These are phyloP conservation scores for Fratercula arctica DNA, from an alignment of 2,797 vertebrate genomes.

Conservation along the genomic window DNA sequence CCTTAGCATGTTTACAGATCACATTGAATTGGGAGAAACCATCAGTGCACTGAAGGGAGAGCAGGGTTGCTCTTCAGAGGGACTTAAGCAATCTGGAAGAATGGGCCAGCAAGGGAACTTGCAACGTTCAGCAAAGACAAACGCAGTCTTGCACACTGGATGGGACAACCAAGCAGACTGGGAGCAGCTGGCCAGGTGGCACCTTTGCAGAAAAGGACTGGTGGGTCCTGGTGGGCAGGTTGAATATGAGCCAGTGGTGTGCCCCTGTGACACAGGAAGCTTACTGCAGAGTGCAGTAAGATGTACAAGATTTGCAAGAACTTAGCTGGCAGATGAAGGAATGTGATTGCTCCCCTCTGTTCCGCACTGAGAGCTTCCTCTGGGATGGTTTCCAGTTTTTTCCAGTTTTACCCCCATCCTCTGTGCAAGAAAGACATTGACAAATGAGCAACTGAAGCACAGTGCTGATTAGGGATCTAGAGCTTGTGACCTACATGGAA, in stretches of 20 bases:
- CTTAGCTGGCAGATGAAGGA: not conserved
- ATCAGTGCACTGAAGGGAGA: not conserved
- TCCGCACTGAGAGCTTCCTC: not conserved
- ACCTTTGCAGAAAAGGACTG: not conserved
- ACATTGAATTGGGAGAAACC: not conserved
- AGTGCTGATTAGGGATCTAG: not conserved
- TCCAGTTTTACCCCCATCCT: not conserved
- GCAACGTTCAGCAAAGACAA: accelerated
- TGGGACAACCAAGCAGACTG: not conserved
- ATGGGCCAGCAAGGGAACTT: too few species aligned
- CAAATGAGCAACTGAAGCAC: not conserved
- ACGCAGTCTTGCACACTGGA: not conserved
- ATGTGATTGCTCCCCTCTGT: not conserved
- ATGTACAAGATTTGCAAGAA: not conserved
- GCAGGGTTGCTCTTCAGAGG: not conserved
- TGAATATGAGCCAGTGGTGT: not conserved
- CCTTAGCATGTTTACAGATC: accelerated
- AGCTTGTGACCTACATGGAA: not conserved
- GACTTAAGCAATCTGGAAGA: not conserved
- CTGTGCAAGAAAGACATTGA: not conserved
- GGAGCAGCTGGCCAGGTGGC: not conserved
- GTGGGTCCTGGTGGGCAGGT: not conserved
- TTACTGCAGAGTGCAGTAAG: not conserved
- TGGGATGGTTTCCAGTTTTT: not conserved
- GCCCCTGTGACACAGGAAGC: not conserved